Evolutionary conservation across 2,113 vertebrate genomes (phyloP).

Genomic region (Girardinichthys multiradiatus): DNA sequence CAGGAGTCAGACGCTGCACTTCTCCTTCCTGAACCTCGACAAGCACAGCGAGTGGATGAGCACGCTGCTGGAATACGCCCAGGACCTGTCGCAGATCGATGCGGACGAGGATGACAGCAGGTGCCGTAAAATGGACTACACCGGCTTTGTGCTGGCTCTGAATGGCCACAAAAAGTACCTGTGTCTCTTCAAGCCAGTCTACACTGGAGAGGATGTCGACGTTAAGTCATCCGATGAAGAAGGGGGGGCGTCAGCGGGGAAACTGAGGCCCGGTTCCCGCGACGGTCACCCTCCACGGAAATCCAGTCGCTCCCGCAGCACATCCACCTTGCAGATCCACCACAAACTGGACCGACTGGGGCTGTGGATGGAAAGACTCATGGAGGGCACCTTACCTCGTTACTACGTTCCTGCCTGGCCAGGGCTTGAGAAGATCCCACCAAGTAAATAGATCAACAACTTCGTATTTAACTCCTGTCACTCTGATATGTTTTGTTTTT

Average conservation of each 20-base stretch:
- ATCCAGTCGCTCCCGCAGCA: slow-evolving; percentile 74
- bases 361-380: slow-evolving; percentile 95
- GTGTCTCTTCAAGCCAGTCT: slow-evolving; percentile 94
- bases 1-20: slow-evolving; percentile 93
- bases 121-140: slow-evolving; percentile 88
- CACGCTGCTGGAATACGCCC: slow-evolving; percentile 88
- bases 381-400: slow-evolving; percentile 94
- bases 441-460: slow-evolving; percentile 66
- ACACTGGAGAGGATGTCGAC: slow-evolving; percentile 84
- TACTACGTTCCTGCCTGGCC: slow-evolving; percentile 96
- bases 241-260: slow-evolving; percentile 36
- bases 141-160: slow-evolving; percentile 92
- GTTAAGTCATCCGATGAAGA: slow-evolving; percentile 76
- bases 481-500: slow-evolving; percentile 6
- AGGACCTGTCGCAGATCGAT: slow-evolving; percentile 85
- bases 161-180: slow-evolving; percentile 98
- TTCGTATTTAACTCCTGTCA: slow-evolving; percentile 18
- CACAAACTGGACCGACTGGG: slow-evolving; percentile 92
- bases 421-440: slow-evolving; percentile 84
- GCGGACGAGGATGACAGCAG: slow-evolving; percentile 86
- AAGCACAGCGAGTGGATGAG: slow-evolving; percentile 94
- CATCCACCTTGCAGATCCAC: slow-evolving; percentile 86
- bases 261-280: slow-evolving; percentile 64
- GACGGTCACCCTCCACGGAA: slow-evolving; percentile 70
- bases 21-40: slow-evolving; percentile 96